Conservation (phyloP, 2,797 vertebrate species). For the Pseudochromis fuscus region DNA sequence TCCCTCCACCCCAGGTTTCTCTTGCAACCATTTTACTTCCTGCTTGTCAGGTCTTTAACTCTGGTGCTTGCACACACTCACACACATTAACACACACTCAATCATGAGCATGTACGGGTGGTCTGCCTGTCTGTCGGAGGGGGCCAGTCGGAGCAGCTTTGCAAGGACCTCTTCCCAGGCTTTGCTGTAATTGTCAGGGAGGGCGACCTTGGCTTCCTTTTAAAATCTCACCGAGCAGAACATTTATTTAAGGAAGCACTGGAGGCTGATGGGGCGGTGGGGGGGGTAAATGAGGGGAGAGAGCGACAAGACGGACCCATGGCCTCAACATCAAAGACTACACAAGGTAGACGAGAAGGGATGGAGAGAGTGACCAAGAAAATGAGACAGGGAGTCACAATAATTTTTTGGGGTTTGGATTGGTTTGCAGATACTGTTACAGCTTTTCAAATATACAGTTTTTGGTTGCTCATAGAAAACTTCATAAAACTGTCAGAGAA, state of each 20-base stretch:
- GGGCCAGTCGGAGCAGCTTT: slow-evolving; percentile 36
- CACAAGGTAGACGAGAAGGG: slow-evolving; percentile 17
- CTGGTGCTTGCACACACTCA: background rate
- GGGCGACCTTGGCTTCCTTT: slow-evolving; percentile 77
- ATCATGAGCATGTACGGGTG: slow-evolving; percentile 69
- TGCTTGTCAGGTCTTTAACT: slow-evolving; percentile 65
- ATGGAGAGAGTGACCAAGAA: slow-evolving; percentile 51
- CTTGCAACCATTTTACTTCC: slow-evolving; percentile 55
- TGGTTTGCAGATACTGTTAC: slow-evolving; percentile 10
- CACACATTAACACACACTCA: slow-evolving; percentile 42
- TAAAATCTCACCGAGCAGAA: slow-evolving; percentile 79
- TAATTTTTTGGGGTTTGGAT: slow-evolving; percentile 37
- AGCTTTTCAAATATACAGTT: slow-evolving; percentile 25
- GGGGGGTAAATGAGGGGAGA: background rate
- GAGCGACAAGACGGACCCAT: slow-evolving; percentile 27
- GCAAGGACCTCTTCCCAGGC: slow-evolving; percentile 61
- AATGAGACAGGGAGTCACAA: slow-evolving; percentile 43
- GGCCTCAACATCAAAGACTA: slow-evolving; percentile 55
- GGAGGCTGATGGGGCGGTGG: slow-evolving; percentile 18
- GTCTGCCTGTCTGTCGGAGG: slow-evolving; percentile 60
- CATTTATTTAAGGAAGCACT: slow-evolving; percentile 81
- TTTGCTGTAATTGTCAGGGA: slow-evolving; percentile 74
- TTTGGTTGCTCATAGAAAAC: slow-evolving; percentile 9
- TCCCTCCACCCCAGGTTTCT: slow-evolving; percentile 47
- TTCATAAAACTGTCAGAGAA: no score